These are phyloP conservation scores for Alloscopus bannaensis DNA, from an alignment of 2,888 invertebrate species.

Conservation along the genomic window DNA sequence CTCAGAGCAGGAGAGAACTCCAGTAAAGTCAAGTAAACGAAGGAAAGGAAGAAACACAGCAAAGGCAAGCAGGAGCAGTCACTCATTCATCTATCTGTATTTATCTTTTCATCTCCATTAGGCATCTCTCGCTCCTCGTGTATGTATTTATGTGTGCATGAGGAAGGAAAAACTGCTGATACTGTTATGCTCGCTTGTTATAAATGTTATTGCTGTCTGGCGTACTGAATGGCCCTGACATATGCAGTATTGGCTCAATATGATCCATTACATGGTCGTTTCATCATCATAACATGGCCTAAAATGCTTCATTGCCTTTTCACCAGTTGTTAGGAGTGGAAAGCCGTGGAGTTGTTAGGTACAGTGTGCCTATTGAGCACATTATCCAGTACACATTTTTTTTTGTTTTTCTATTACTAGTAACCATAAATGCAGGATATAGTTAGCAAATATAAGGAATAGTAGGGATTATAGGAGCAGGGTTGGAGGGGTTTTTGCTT, in stretches of 20 bases:
- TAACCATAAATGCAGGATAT: too few species aligned
- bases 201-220: constrained; percentile 34
- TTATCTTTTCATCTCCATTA: constrained; percentile 64
- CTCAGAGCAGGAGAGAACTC: constrained; percentile 15
- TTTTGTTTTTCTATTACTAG: too few species aligned
- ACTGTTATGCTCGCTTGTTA: constrained; percentile 22
- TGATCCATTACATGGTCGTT: constrained; percentile 57
- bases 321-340: constrained; percentile 15
- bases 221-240: constrained; percentile 45
- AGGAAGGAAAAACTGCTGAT: constrained; percentile 24
- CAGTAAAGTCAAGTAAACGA: constrained; percentile 5
- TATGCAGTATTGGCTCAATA: constrained; percentile 48
- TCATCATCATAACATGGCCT: constrained; percentile 45
- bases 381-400: background rate
- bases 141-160: constrained; percentile 10
- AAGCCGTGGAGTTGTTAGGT: too few species aligned
- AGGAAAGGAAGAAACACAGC: constrained; percentile 15
- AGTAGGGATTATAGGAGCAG: background rate
- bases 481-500: too few species aligned
- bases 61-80: constrained; percentile 53
- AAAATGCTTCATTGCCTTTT: constrained; percentile 41
- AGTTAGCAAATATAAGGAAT: background rate
- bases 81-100: constrained; percentile 59
- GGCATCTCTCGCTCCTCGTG: constrained; percentile 38
- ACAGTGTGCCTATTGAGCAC: too few species aligned